These are phyloP conservation scores for Chironomus tepperi DNA, from an alignment of 1,140 invertebrate species.

Conservation along the genomic window DNA sequence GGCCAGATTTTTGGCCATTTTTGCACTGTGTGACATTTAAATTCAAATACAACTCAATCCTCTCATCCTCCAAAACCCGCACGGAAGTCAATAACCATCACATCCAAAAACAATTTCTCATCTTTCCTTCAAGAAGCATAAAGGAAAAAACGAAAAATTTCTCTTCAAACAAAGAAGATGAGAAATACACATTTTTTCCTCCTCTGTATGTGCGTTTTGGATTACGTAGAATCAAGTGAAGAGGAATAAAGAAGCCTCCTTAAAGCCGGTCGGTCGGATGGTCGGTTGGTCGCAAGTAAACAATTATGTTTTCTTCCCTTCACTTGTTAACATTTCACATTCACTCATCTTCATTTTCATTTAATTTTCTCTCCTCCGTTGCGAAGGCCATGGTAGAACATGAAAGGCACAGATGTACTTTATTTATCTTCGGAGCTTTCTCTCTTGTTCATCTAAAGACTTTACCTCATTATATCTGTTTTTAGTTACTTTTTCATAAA, in stretches of 20 bases:
- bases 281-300: not conserved
- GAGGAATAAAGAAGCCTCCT: not conserved
- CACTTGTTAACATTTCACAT: not conserved
- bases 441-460: not conserved
- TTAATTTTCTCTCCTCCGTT: not conserved
- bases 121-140: too few species aligned
- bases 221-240: not conserved
- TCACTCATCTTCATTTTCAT: conserved; percentile 12
- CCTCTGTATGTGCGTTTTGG: not conserved
- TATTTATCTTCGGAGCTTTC: not conserved
- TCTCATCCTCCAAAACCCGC: too few species aligned
- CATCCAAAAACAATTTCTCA: too few species aligned
- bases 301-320: not conserved
- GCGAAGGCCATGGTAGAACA: not conserved
- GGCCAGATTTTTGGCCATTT: too few species aligned
- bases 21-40: too few species aligned
- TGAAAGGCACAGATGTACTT: conserved; percentile 6
- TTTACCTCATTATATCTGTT: not conserved
- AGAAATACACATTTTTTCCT: not conserved
- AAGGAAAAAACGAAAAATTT: too few species aligned
- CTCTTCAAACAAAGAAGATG: too few species aligned
- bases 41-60: too few species aligned
- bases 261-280: not conserved
- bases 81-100: too few species aligned
- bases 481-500: not conserved